Base-by-base conservation (phyloP, 2,113 vertebrate genomes). In the Sapayoa aenigma region DNA sequence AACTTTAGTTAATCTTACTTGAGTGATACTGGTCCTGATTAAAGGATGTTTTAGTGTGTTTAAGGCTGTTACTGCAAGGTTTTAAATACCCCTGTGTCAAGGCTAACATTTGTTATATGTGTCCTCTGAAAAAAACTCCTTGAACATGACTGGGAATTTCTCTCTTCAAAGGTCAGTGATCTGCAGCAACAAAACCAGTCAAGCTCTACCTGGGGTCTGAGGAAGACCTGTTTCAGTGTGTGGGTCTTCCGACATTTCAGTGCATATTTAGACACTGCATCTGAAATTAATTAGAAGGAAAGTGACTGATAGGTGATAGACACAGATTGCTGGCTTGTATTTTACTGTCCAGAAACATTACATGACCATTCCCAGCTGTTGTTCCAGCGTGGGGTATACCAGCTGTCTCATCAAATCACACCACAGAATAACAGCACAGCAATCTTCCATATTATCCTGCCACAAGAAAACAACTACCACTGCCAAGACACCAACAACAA, bases 331-430 rank as follows among this genome's bases (percentile, higher is more conserved):
- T 93, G 89, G 53, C 73, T 95, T 96, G 52, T 60, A n/a, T 96
- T 85, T 53, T 82, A 66, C 56, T 30, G 4, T 79, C 46, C 42
- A 91, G 91, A 96, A 97, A 78, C 60, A 52, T 30, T 63, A 49
- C 65, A 66, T 84, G 95, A 95, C 92, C 81, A 67, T 96, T 94
- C 79, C 90, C 95, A 97, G 96, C 92, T 97, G 92, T 90, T 88
- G 65, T 60, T 88, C 71, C 60, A 10, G 81, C 25, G 53, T 41
- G 84, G 72, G 92, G 58, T 77, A 88, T 80, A 53, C 53, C 50
- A 94, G 89, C 89, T 94, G 89, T 96, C 95, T 95, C 44, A 55
- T 93, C 91, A 76, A 71, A 92, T 97, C 95, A 91, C 65, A 72
- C 72, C 58, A 93, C 39, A 74, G 49, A 77, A 58, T n/a, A 76